Evolutionary conservation across 2,113 vertebrate genomes (phyloP), one percentile per base, ranked within the genome.

Genomic region (Steatornis caripensis): DNA sequence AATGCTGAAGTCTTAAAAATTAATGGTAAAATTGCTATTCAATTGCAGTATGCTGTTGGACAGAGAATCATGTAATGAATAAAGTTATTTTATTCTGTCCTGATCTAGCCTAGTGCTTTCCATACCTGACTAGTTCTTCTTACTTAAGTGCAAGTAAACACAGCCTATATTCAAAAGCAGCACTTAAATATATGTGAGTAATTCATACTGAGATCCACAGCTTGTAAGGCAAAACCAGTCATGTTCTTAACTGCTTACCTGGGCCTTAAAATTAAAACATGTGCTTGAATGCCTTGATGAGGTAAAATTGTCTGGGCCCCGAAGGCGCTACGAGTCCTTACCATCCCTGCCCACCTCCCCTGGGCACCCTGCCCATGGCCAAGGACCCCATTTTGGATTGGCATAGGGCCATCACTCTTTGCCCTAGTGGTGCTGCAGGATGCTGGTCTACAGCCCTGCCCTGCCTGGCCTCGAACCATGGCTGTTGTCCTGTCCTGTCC

Each of bases 21-120:
- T 96, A 97, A 95, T 96, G 74, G 85, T 80, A 76, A 61, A 91
- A 95, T 97, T 96, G 91, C 78, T 90, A 97, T 97, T 95, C 96
- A 88, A 43, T 72, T 89, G 61, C 74, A 77, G 78, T 96, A 49
- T 5, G 3, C 23, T 76, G 4, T 29, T 87, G 75, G 75, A 69
- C 74, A 91, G 65, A 89, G 51, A 85, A 46, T 79, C 81, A 69
- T 65, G 45, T 72, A 81, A 83, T 54, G 87, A 89, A 93, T 87
- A 65, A 91, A 83, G 29, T 83, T 69, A 37, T 96, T 92, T 89
- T 72, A 91, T 91, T 20, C 41, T n/a, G 69, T 48, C 20, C 37
- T 89, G 30, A 82, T 81, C 81, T 12, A 83, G 21, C 20, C 7
- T 1, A 61, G 39, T 43, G 20, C 30, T 91, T 93, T 83, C 85